phyloP scores from a whole-genome alignment of 2,797 vertebrate species.

The Megaceryle alcyon region DNA sequence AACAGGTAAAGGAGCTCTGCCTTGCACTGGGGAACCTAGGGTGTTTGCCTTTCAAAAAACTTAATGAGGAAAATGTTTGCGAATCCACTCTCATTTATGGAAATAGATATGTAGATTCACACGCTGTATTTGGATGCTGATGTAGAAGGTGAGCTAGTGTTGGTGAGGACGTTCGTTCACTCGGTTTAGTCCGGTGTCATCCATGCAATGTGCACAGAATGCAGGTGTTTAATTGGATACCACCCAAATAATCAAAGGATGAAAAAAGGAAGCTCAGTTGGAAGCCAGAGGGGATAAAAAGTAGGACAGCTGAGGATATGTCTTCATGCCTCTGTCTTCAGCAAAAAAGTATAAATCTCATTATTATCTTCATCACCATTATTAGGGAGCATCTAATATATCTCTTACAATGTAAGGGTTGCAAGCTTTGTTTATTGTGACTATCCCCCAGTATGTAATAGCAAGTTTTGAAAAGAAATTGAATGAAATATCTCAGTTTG shows the following conservation, averaged over 20 bases:
- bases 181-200: background rate
- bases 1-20: background rate
- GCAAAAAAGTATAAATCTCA: background rate
- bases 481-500: background rate
- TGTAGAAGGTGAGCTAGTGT: background rate
- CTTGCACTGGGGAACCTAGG: background rate
- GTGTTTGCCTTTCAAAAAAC: background rate
- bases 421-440: background rate
- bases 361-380: background rate
- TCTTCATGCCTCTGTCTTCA: background rate
- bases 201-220: background rate
- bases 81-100: constrained; percentile 13
- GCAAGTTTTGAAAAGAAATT: background rate
- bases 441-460: background rate
- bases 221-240: background rate
- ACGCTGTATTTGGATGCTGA: background rate
- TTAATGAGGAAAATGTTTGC: constrained; percentile 24
- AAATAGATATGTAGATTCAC: constrained; percentile 20
- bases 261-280: background rate
- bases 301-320: background rate
- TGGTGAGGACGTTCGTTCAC: background rate
- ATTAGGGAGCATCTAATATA: background rate
- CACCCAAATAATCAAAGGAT: background rate
- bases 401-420: background rate
- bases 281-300: background rate